These are phyloP conservation scores for Agrilus planipennis DNA, from an alignment of 1,140 invertebrate species.

Conservation along the genomic window DNA sequence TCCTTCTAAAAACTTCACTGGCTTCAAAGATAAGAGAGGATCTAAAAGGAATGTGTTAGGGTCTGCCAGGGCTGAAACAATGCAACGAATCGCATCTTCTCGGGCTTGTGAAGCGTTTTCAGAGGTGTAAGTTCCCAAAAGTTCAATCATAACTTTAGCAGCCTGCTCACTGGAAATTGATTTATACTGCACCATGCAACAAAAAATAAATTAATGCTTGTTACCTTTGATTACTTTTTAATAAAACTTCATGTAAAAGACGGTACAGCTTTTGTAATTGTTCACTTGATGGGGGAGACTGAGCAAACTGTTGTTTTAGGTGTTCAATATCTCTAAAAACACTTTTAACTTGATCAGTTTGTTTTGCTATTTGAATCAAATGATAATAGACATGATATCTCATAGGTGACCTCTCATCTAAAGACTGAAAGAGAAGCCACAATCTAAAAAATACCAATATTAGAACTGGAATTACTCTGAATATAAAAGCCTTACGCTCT, in stretches of 20 bases:
- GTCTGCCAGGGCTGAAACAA: slow-evolving; percentile 87
- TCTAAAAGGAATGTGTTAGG: slow-evolving; percentile 91
- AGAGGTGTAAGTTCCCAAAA: slow-evolving; percentile 89
- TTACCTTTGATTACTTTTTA: slow-evolving; percentile 57
- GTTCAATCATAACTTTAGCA: slow-evolving; percentile 92
- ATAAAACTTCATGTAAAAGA: slow-evolving; percentile 75
- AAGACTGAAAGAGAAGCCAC: slow-evolving; percentile 81
- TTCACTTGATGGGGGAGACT: slow-evolving; percentile 74
- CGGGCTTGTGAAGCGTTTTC: slow-evolving; percentile 93
- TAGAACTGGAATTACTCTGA: background rate
- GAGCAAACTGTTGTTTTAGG: slow-evolving; percentile 71
- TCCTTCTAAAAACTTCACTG: slow-evolving; percentile 89
- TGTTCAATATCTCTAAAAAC: slow-evolving; percentile 71
- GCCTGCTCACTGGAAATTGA: slow-evolving; percentile 63
- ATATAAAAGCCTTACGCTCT: slow-evolving; percentile 61
- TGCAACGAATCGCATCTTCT: slow-evolving; percentile 94
- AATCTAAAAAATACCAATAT: slow-evolving; percentile 38
- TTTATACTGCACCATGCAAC: no score
- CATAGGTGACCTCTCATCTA: slow-evolving; percentile 71
- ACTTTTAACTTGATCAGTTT: slow-evolving; percentile 70
- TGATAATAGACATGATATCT: slow-evolving; percentile 88
- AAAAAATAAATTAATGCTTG: background rate
- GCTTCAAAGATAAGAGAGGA: slow-evolving; percentile 83
- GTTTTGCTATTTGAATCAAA: slow-evolving; percentile 75
- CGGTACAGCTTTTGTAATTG: slow-evolving; percentile 88